These are phyloP conservation scores for Oryzias sinensis DNA, from an alignment of 2,797 vertebrate genomes.

Conservation along the genomic window DNA sequence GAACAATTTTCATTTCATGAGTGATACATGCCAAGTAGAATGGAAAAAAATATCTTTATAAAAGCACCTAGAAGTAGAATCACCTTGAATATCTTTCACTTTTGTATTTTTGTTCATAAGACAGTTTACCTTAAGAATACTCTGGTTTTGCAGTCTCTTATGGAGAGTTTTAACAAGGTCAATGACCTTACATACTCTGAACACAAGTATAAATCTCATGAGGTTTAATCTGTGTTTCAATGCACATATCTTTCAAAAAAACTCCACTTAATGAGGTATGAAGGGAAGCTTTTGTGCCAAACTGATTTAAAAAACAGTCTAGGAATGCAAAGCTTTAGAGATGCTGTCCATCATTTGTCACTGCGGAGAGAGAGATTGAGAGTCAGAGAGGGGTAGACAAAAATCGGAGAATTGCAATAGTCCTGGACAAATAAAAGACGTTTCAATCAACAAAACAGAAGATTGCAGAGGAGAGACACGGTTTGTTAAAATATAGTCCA, in stretches of 20 bases:
- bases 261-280: conserved; percentile 55
- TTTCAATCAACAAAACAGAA: conserved; percentile 74
- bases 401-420: conserved; percentile 50
- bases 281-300: conserved; percentile 63
- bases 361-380: conserved; percentile 84
- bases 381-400: conserved; percentile 72
- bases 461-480: conserved; percentile 69
- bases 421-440: conserved; percentile 64
- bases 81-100: conserved; percentile 23
- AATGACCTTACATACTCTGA: conserved; percentile 35
- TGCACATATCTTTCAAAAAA: conserved; percentile 41
- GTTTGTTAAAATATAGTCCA: conserved; percentile 59
- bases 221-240: conserved; percentile 39
- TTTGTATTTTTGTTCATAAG: conserved; percentile 31
- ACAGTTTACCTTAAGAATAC: conserved; percentile 64
- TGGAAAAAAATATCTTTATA: conserved; percentile 48
- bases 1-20: conserved; percentile 72
- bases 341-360: conserved; percentile 74
- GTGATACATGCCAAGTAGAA: conserved; percentile 61
- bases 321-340: conserved; percentile 77
- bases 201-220: conserved; percentile 24
- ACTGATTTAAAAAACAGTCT: conserved; percentile 66
- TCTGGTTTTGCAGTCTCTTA: conserved; percentile 62
- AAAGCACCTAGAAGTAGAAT: conserved; percentile 20
- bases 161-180: conserved; percentile 57